Conservation (phyloP, 2,797 vertebrate species). For the Xerus rutilus region DNA sequence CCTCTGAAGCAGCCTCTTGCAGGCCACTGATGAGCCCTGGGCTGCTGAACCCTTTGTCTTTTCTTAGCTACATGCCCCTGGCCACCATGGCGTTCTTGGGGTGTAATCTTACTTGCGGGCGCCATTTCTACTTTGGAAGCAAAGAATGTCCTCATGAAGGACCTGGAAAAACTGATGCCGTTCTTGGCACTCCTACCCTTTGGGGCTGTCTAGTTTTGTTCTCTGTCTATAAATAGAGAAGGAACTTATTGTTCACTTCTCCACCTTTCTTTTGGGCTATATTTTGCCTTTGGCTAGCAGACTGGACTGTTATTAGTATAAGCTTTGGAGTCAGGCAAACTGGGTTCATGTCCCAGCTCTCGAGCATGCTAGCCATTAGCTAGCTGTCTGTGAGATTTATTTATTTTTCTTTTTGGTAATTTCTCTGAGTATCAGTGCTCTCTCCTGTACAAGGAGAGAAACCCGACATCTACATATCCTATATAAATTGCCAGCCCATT, state of each 20-base stretch:
- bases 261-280: not conserved
- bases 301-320: not conserved
- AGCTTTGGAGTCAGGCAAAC: not conserved
- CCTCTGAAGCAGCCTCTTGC: not conserved
- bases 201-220: slow-evolving; percentile 34
- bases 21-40: not conserved
- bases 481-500: not conserved
- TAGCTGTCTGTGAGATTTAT: not conserved
- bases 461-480: not conserved
- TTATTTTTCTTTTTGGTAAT: not conserved
- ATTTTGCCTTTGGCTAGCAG: slow-evolving; percentile 44
- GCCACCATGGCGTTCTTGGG: not conserved
- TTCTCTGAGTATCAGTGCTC: not conserved
- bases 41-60: not conserved
- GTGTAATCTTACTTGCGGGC: not conserved
- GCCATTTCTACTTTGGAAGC: slow-evolving; percentile 41
- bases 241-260: slow-evolving; percentile 1
- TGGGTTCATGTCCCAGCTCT: slow-evolving; percentile 16
- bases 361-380: not conserved
- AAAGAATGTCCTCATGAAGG: slow-evolving; percentile 48
- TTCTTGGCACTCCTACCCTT: slow-evolving; percentile 31
- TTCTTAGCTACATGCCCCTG: not conserved
- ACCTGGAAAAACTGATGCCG: slow-evolving; percentile 30
- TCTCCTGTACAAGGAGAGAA: not conserved
- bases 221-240: slow-evolving; percentile 62